Base-by-base conservation (phyloP, 2,888 invertebrate genomes). In the Morpho deidamia region DNA sequence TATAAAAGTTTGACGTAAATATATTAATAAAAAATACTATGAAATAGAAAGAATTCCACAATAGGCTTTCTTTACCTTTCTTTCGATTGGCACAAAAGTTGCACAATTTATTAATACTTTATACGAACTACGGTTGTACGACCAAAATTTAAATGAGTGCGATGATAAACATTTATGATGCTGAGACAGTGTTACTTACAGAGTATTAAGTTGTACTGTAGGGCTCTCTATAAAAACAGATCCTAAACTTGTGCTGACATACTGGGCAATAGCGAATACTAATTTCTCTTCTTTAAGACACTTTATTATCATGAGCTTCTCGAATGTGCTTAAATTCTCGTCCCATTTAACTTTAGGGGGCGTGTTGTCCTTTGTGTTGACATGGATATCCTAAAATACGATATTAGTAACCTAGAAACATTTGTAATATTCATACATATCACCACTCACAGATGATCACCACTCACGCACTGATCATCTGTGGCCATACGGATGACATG, bases 221-320 rank as follows among this genome's bases (percentile, higher is more conserved):
- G 96, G 95, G 59, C 95, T 95, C 78, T 97, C 97, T 7, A 97
- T 94, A 74, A 97, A 97, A 47, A 92, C 89, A 49, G 92, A 80
- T 0, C 97, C 97, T 11, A 97, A 90, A 64, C 95, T 95, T 37
- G 84, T 88, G 67, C 93, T 91, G 1, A 97, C 95, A 77, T 94
- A 97, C 61, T 95, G 93, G 0, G 94, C 94, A 8, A 96, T 93
- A 1, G 94, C 96, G 68, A 95, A 94, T 32, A 96, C 93, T 12
- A 97, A 87, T 77, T 95, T 94, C 69, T 97, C 96, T 76, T 95
- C 95, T 64, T 92, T 93, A 46, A 97, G 90, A 32, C 92, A 90
- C 78, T 94, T 95, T 2, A 97, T 74, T 35, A 97, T 76, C 91
- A 97, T 92, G 8, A 97, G 84, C 76, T 96, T 97, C 70, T 96